Evolutionary conservation across 2,888 invertebrate species (phyloP).

Genomic region (Diarsia mendica): DNA sequence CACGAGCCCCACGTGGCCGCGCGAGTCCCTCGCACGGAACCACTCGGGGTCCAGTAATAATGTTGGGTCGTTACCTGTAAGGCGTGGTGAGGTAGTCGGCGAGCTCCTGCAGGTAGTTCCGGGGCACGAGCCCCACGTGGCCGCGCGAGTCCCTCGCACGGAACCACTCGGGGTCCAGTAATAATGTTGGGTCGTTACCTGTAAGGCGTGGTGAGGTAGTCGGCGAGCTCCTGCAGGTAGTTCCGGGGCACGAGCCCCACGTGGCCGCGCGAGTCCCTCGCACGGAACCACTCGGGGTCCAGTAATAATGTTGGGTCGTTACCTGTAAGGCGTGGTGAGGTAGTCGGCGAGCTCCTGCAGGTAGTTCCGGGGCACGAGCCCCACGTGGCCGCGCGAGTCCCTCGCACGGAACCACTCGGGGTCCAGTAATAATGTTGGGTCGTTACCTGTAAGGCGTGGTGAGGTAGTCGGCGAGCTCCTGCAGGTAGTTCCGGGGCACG

Average conservation of each 20-base stretch:
- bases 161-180: constrained; percentile 99
- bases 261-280: constrained; percentile 97
- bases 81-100: constrained; percentile 97
- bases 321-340: constrained; percentile 95
- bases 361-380: constrained; percentile 98
- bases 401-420: constrained; percentile 99
- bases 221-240: constrained; percentile 97
- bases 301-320: no score
- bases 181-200: no score
- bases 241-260: constrained; percentile 98
- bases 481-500: constrained; percentile 98
- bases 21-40: constrained; percentile 98
- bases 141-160: constrained; percentile 98
- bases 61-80: constrained; percentile 91
- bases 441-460: constrained; percentile 94
- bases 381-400: constrained; percentile 97
- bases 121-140: constrained; percentile 97
- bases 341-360: constrained; percentile 97
- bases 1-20: constrained; percentile 98
- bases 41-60: constrained; percentile 99
- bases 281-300: constrained; percentile 99
- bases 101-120: constrained; percentile 98
- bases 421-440: no score
- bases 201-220: constrained; percentile 96
- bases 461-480: constrained; percentile 97